Evolutionary conservation across 2,797 vertebrate species (phyloP).

Genomic region (Pyrocephalus nanus): DNA sequence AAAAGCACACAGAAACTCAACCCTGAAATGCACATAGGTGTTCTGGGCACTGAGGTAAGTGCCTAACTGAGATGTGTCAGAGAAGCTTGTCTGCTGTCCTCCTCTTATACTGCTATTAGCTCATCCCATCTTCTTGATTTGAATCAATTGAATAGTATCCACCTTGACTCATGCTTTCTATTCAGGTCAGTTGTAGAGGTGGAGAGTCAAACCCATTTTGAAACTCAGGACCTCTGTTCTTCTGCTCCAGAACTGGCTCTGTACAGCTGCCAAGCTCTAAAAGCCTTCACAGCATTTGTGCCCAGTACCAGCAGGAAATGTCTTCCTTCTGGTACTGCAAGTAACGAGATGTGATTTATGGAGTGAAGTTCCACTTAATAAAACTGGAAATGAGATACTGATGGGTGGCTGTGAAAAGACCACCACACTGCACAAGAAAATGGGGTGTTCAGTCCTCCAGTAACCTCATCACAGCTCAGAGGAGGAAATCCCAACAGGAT

Average conservation of each 20-base stretch:
- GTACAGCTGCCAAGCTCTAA: conserved; percentile 15
- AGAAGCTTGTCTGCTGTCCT: background rate
- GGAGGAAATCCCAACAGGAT: background rate
- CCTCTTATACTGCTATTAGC: background rate
- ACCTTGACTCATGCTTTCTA: background rate
- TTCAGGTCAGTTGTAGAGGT: background rate
- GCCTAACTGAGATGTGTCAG: accelerated
- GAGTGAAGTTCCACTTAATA: conserved; percentile 40
- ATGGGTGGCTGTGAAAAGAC: conserved; percentile 23
- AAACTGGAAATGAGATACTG: conserved; percentile 40
- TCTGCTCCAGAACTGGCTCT: background rate
- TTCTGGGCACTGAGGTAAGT: background rate
- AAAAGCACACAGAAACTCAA: background rate
- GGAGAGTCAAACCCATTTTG: background rate
- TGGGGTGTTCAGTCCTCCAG: background rate
- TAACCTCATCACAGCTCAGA: conserved; percentile 7
- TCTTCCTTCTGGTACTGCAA: conserved; percentile 39
- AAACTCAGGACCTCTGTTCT: background rate
- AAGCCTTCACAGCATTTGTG: conserved; percentile 32
- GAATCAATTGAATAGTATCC: background rate
- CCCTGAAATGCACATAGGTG: background rate
- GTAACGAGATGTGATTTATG: conserved; percentile 35
- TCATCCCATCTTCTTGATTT: background rate
- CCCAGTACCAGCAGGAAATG: conserved; percentile 49
- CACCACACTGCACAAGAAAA: conserved; percentile 10